These are phyloP conservation scores for Cephonodes hylas DNA, from an alignment of 2,888 invertebrate species.

Conservation along the genomic window DNA sequence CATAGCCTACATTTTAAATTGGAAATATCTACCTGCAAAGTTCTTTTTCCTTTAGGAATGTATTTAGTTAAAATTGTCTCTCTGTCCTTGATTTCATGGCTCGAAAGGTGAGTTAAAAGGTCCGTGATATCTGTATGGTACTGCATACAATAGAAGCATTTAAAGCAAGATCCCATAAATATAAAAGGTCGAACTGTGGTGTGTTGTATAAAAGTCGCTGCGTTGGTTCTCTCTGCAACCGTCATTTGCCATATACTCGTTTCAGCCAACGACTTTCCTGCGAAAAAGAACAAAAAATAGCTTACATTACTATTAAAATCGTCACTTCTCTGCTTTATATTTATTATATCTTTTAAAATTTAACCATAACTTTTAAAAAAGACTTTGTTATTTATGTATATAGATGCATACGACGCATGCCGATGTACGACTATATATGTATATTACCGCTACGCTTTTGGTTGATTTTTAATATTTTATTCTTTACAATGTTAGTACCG, in stretches of 20 bases:
- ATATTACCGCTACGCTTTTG: too few species aligned
- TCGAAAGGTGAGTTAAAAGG: constrained; percentile 44
- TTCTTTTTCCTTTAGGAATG: constrained; percentile 44
- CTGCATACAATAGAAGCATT: constrained; percentile 55
- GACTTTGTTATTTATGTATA: too few species aligned
- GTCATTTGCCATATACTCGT: constrained; percentile 61
- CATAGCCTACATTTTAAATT: constrained; percentile 49
- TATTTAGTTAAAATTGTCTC: constrained; percentile 40
- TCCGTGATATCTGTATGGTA: constrained; percentile 40
- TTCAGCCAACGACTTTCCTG: constrained; percentile 28
- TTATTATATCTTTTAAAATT: too few species aligned
- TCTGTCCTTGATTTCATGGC: constrained; percentile 33
- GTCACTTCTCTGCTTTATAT: too few species aligned
- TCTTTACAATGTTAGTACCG: too few species aligned
- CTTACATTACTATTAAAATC: background rate
- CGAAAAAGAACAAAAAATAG: constrained; percentile 20
- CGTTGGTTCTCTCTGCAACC: constrained; percentile 49
- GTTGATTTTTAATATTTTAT: too few species aligned
- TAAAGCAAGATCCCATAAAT: constrained; percentile 54
- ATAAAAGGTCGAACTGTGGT: constrained; percentile 57
- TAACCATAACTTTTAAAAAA: too few species aligned
- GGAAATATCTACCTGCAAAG: constrained; percentile 53
- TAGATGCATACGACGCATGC: too few species aligned
- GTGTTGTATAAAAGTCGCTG: constrained; percentile 46
- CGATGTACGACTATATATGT: too few species aligned